Evolutionary conservation across 1,140 invertebrate species (phyloP), one percentile per base, ranked within the genome.

Genomic region (Chlorops oryzae): DNA sequence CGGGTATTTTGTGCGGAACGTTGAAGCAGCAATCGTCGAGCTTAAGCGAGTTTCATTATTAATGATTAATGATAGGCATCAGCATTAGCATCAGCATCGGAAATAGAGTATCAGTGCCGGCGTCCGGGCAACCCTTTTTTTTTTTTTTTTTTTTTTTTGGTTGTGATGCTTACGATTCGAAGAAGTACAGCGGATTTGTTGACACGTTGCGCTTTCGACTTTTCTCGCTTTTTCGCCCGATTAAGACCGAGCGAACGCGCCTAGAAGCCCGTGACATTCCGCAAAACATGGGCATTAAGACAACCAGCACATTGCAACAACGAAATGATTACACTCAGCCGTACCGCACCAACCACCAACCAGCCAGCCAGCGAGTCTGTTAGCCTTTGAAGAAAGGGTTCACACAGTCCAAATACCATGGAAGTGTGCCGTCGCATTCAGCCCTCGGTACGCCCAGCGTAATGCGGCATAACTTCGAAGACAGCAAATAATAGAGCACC

Each of bases 201-300:
- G n/a, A n/a, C n/a, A n/a, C n/a, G n/a, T n/a, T n/a, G n/a, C 28
- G 15, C 15, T 32, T 9, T 9, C 9, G 28, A 15, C 28, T 32
- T 32, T 32, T 32, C 28, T 32, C 28, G 28, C 28, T 15, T 32
- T 32, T 32, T 15, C 28, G 15, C 28, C 9, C 15, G 28, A 32
- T 32, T 32, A 32, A 32, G 34, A 18, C 15, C 6, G 34, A 13
- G 45, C 3, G 21, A 20, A 21, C 9, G 18, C 24, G 45, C 34
- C 21, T 24, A 32, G 45, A 22, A 18, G 45, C 20, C 34, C 34
- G 45, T 47, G 28, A 24, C 23, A 38, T 47, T 23, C 28, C 28
- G 9, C 9, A 32, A 25, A 28, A 38, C 32, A 27, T 40, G 39
- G 37, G 35, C 28, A 17, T 13, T n/a, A n/a, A n/a, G 43, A 32